Percentiles rank a stretch among this genome's conserved stretches.
Evolutionary conservation across 2,113 vertebrate species (phyloP).

Genomic region (Stegostoma tigrinum): DNA sequence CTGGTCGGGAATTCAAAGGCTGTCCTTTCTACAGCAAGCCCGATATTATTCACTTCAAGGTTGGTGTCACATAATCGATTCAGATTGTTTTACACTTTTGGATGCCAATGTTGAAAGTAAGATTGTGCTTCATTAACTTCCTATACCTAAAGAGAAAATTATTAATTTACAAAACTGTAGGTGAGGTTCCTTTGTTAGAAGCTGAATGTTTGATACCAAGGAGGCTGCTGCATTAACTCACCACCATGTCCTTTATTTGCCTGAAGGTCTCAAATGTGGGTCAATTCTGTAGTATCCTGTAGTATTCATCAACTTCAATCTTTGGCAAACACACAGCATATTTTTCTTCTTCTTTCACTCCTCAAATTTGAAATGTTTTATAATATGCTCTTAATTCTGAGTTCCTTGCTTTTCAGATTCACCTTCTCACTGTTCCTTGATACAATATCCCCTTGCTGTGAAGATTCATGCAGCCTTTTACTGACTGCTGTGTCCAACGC

Average conservation of each 20-base stretch:
- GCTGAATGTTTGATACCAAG: neutral
- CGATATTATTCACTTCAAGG: conserved; percentile 74
- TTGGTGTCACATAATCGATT: conserved; percentile 42
- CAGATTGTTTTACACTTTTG: neutral
- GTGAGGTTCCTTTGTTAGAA: neutral
- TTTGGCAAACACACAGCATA: neutral
- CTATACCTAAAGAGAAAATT: neutral
- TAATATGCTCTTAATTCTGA: neutral
- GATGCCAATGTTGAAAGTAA: neutral
- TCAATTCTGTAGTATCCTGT: neutral
- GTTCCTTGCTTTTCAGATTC: too few species aligned
- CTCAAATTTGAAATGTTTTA: neutral
- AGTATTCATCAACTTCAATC: neutral
- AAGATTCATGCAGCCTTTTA: neutral
- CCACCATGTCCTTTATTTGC: neutral
- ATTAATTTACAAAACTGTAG: neutral
- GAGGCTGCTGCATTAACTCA: neutral
- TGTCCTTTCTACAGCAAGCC: conserved; percentile 78
- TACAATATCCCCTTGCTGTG: neutral
- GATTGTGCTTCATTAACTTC: neutral
- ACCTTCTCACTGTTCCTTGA: neutral
- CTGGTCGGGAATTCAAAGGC: conserved; percentile 53
- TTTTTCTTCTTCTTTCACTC: neutral
- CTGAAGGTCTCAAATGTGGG: neutral
- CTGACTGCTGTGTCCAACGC: neutral